These are phyloP conservation scores for Campaea margaritaria DNA, from an alignment of 2,888 invertebrate genomes.

Conservation along the genomic window DNA sequence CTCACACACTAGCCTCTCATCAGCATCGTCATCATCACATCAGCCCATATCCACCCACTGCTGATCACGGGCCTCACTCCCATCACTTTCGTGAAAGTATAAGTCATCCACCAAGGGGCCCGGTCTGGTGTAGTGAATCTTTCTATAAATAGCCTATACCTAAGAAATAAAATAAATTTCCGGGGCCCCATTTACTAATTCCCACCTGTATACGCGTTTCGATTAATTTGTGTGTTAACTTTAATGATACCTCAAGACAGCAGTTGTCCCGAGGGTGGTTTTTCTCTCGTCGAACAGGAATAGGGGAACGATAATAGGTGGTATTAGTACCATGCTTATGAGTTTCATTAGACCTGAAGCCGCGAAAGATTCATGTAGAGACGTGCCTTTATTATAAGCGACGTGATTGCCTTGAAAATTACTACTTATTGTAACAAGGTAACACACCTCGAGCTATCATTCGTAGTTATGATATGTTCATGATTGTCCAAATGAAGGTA, in stretches of 20 bases:
- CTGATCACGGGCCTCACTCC: not conserved
- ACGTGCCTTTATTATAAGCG: constrained; percentile 78
- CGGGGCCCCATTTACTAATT: constrained; percentile 14
- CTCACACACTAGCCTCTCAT: too few relatives aligned
- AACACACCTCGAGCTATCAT: constrained; percentile 29
- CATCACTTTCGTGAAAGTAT: too few relatives aligned
- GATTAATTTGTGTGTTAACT: constrained; percentile 72
- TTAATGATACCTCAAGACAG: constrained; percentile 69
- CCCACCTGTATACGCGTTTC: constrained; percentile 46
- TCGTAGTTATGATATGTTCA: not conserved
- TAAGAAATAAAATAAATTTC: not conserved
- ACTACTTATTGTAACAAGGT: constrained; percentile 48
- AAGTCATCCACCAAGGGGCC: too few relatives aligned
- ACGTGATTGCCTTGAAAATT: constrained; percentile 80
- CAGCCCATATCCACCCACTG: too few relatives aligned
- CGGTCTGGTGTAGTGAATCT: too few relatives aligned
- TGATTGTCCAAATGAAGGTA: not conserved
- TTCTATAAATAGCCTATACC: too few relatives aligned
- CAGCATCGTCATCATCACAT: too few relatives aligned
- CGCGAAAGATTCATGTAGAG: constrained; percentile 77
- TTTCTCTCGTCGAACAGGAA: constrained; percentile 71
- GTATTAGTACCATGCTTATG: constrained; percentile 79
- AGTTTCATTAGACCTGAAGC: constrained; percentile 78
- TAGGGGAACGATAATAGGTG: constrained; percentile 77
- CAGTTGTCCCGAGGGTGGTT: constrained; percentile 61